Conservation (phyloP, 2,113 vertebrate genomes). For the Pan paniscus region DNA sequence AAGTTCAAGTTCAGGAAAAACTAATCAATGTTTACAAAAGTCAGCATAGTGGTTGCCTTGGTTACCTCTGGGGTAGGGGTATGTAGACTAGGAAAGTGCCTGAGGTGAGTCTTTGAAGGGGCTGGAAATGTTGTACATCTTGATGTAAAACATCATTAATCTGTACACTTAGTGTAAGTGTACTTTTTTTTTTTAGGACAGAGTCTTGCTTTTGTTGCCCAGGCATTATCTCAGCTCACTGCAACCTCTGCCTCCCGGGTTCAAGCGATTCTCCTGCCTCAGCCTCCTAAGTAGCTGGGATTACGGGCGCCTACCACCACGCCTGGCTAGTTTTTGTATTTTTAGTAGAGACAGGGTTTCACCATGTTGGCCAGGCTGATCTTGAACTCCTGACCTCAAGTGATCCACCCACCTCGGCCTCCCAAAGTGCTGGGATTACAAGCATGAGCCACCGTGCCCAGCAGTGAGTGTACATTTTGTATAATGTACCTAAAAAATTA, state of each 20-base stretch:
- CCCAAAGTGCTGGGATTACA: too few species aligned
- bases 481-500: not conserved
- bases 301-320: fast-evolving
- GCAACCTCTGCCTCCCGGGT: too few species aligned
- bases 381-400: too few species aligned
- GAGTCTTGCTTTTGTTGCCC: too few species aligned
- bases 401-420: too few species aligned
- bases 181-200: not conserved
- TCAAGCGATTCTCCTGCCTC: too few species aligned
- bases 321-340: too few species aligned
- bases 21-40: not conserved
- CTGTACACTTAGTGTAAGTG: not conserved
- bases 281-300: too few species aligned
- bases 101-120: not conserved
- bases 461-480: not conserved
- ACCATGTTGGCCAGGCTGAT: too few species aligned
- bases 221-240: too few species aligned
- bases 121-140: not conserved
- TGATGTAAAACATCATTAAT: not conserved
- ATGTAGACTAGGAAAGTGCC: not conserved
- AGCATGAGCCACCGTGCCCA: too few species aligned
- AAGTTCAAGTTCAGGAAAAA: not conserved
- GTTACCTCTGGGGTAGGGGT: not conserved
- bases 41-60: not conserved
- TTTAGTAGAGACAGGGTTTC: too few species aligned